Evolutionary conservation across 2,888 invertebrate genomes (phyloP), one percentile per base, ranked within the genome.

Genomic region (Melanostoma mellinum): DNA sequence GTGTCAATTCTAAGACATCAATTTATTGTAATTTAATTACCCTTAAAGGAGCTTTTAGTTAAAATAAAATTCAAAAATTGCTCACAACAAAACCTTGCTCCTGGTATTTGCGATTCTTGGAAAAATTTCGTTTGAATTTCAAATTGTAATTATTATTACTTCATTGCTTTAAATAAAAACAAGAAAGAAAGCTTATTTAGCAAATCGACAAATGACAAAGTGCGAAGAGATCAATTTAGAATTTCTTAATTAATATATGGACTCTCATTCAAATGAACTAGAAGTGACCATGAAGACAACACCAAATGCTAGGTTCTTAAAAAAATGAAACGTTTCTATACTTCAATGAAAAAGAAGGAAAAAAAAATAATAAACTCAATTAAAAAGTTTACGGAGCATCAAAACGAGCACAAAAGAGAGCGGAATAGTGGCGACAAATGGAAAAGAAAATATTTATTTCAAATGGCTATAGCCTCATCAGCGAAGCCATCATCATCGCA

Each of bases 351-450:
- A 63, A 48, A 9, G 5, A 20, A 6, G 8, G 35, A 20, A 55
- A 44, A 53, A 65, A 53, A 52, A 65, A 58, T 68, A 77, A 68
- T 74, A 69, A 82, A 78, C 78, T 78, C 82, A 82, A 82, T 82
- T 82, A 82, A 82, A 82, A 82, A 82, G 69, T 82, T 82, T 78
- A 82, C 78, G 32, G 56, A 74, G 58, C 68, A 58, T 78, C 82
- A 68, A 72, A 81, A 76, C 60, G 73, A 77, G 68, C 73, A 61
- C 63, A 36, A 53, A 42, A 60, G 44, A 50, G 58, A 76, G 50
- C 36, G 33, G 52, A 69, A 56, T 69, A 78, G 73, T 48, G 67
- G n/a, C 44, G 46, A 46, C 33, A 10, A 10, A 35, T 44, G 56
- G 40, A 60, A 36, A 30, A 36, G 38, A 53, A 55, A 55, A 75